Evolutionary conservation across 1,140 invertebrate species (phyloP), one percentile per base, ranked within the genome.

Genomic region (Lepidostoma basale): DNA sequence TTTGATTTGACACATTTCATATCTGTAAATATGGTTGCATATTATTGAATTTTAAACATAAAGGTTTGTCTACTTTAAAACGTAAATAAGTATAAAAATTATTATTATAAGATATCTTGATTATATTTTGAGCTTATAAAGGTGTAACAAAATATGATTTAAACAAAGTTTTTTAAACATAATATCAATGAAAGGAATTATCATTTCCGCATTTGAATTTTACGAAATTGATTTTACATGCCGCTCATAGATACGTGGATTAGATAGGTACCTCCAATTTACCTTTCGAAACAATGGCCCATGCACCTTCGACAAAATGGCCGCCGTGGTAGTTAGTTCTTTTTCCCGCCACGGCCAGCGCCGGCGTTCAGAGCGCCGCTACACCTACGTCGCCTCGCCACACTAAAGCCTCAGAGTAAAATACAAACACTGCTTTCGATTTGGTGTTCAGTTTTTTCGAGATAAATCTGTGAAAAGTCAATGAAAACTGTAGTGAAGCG

Each of bases 381-480:
- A 5, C 54, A 40, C 47, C 54, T 59, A 59, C 54, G 54, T 59
- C 54, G 40, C 20, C 30, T 62, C 69, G 45, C 47, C 58, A 52
- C 23, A 62, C 64, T 54, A 63, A 64, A 62, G 60, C 47, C 44
- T 42, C 60, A 18, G 9, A 65, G 18, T 47, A 58, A 59, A 58
- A 66, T 39, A 54, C 45, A 62, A 52, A 62, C 62, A 62, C 56
- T 33, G 49, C 62, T 25, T 25, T 36, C 30, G 39, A 36, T 18
- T 9, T 20, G 8, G n/a, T 23, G 33, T 23, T 6, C 25, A 6
- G 25, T 45, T 58, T 58, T 67, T 45, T 28, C 62, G 45, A 52
- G 20, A 45, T 45, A 16, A 63, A 65, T 52, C 9, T 8, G 30
- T 60, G 60, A 66, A 68, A 68, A 70, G 18, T 68, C 62, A 66